Conservation (phyloP, 2,888 invertebrate genomes). For the Campopleginae sp. region DNA sequence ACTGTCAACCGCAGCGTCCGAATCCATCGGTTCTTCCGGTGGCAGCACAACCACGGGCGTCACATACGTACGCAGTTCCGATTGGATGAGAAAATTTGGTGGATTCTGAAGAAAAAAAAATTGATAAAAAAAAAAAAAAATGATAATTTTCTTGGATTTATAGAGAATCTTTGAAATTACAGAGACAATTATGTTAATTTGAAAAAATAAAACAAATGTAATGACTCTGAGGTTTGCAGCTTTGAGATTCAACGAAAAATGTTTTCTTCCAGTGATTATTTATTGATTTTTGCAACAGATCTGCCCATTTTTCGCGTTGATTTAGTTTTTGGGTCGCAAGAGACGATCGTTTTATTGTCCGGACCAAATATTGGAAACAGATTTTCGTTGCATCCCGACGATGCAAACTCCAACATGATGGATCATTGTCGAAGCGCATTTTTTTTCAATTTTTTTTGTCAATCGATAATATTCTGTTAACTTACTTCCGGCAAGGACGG, state of each 20-base stretch:
- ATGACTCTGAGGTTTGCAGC: too few species aligned
- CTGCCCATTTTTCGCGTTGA: too few species aligned
- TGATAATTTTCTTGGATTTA: too few species aligned
- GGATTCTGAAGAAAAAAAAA: conserved; percentile 87
- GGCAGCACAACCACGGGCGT: conserved; percentile 96
- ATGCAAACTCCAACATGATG: too few species aligned
- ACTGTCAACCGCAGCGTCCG: conserved; percentile 86
- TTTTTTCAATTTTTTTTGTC: background rate
- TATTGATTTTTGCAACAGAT: too few species aligned
- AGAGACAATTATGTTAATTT: background rate
- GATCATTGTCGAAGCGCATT: too few species aligned
- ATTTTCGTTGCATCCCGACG: too few species aligned
- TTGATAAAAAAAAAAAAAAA: conserved; percentile 30
- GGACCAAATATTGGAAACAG: too few species aligned
- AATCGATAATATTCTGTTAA: background rate
- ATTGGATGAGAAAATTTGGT: conserved; percentile 97
- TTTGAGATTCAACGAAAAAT: too few species aligned
- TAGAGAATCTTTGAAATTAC: background rate
- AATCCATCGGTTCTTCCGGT: conserved; percentile 87
- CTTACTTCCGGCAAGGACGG: conserved; percentile 94
- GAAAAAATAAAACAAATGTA: background rate
- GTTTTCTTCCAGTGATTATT: too few species aligned
- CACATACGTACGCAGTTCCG: conserved; percentile 96
- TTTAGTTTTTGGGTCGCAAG: too few species aligned
- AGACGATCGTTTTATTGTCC: too few species aligned